A percentile compares a stretch with the other conserved stretches of the same genome.
Conservation (phyloP, 2,888 invertebrate genomes). For the Hedya salicella region DNA sequence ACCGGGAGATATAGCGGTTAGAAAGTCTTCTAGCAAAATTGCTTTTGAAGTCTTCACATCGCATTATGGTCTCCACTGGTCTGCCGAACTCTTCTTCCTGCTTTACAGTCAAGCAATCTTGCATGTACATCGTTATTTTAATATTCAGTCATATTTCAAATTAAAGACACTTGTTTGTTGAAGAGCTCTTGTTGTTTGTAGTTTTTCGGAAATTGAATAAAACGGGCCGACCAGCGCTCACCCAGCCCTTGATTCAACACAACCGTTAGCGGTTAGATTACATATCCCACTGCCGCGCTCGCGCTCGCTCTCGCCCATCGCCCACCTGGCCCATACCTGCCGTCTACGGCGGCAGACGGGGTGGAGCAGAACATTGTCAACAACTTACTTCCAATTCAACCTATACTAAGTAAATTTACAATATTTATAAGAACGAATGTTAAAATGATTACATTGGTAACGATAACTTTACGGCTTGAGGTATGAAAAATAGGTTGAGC, state of each 20-base stretch:
- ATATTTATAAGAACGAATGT: too few species aligned
- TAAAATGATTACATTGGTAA: neutral
- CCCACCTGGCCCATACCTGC: neutral
- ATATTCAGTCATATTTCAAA: slow-evolving; percentile 55
- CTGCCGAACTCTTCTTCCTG: slow-evolving; percentile 70
- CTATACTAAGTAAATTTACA: neutral
- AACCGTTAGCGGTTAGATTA: slow-evolving; percentile 52
- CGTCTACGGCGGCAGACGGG: neutral
- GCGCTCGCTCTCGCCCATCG: slow-evolving; percentile 19
- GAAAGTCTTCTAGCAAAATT: slow-evolving; percentile 79
- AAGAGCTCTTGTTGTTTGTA: slow-evolving; percentile 50
- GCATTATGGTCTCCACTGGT: slow-evolving; percentile 80
- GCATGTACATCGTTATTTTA: slow-evolving; percentile 65
- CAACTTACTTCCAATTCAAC: neutral
- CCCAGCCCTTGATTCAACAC: slow-evolving; percentile 48
- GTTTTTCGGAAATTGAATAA: slow-evolving; percentile 52
- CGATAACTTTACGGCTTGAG: neutral
- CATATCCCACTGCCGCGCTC: slow-evolving; percentile 53
- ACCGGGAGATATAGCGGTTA: slow-evolving; percentile 71
- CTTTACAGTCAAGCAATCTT: slow-evolving; percentile 54
- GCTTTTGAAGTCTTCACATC: slow-evolving; percentile 80
- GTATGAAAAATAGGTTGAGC: too few species aligned
- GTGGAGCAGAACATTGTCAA: slow-evolving; percentile 13
- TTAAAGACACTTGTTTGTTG: slow-evolving; percentile 57
- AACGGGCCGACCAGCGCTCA: slow-evolving; percentile 48